phyloP scores from a whole-genome alignment of 2,888 invertebrate genomes.

The Microplitis manilae region DNA sequence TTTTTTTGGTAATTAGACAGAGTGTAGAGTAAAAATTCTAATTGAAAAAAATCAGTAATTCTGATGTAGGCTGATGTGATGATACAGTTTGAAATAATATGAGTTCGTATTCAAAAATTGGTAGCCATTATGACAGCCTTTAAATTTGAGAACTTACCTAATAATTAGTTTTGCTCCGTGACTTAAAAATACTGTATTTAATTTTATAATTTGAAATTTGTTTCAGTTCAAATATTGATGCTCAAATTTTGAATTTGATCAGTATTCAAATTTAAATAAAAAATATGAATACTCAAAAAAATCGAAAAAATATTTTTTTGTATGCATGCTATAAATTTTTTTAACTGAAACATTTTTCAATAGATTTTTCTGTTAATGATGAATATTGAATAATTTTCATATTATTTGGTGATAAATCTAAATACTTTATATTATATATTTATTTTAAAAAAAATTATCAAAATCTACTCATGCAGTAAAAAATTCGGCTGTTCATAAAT shows the following conservation, averaged over 20 bases:
- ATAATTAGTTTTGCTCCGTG: not conserved
- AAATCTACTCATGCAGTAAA: not conserved
- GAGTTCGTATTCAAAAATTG: not conserved
- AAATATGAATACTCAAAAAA: not conserved
- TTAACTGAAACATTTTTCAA: no score
- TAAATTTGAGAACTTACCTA: not conserved
- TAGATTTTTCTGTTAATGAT: no score
- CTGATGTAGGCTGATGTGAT: no score
- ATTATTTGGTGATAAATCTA: not conserved
- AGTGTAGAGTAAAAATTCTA: no score
- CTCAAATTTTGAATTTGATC: not conserved
- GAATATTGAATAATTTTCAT: no score
- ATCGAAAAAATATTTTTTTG: not conserved
- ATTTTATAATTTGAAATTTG: not conserved
- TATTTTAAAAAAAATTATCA: not conserved
- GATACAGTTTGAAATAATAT: no score
- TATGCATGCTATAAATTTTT: no score
- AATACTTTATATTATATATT: not conserved
- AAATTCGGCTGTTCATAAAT: not conserved
- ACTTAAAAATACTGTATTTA: not conserved
- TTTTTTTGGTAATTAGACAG: no score
- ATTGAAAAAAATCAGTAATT: no score
- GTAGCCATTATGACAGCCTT: not conserved
- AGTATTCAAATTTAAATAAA: not conserved
- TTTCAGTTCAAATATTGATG: no score